Percentiles rank a stretch among this genome's conserved stretches.
phyloP scores from a whole-genome alignment of 1,140 invertebrate genomes.

The Orchestia grillus region DNA sequence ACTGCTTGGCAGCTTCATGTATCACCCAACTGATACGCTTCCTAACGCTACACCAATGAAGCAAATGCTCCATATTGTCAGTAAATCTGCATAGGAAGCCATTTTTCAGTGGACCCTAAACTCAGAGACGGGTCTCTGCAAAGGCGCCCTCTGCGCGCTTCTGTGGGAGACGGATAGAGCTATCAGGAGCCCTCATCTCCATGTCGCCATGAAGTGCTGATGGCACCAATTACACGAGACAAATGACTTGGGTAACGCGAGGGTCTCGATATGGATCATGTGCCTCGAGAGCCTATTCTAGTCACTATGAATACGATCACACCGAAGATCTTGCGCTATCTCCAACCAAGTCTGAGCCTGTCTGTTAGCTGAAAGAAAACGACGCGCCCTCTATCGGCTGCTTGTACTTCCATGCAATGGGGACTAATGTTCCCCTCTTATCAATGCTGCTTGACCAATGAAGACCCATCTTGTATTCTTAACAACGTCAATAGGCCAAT shows the following conservation, averaged over 20 bases:
- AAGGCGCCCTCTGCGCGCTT: background rate
- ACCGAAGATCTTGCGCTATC: background rate
- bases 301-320: background rate
- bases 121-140: background rate
- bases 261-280: background rate
- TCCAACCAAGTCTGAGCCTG: background rate
- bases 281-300: background rate
- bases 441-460: background rate
- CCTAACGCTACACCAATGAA: background rate
- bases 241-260: background rate
- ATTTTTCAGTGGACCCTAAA: background rate
- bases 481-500: background rate
- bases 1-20: background rate
- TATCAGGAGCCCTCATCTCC: background rate
- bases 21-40: background rate
- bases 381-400: background rate
- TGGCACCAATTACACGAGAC: background rate
- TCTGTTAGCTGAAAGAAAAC: background rate
- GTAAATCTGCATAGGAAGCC: background rate
- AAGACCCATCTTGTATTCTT: background rate
- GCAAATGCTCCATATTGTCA: background rate
- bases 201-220: slow-evolving; percentile 6
- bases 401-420: background rate
- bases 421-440: background rate
- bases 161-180: background rate